Evolutionary conservation across 2,113 vertebrate species (phyloP).

Genomic region (Albula goreensis): DNA sequence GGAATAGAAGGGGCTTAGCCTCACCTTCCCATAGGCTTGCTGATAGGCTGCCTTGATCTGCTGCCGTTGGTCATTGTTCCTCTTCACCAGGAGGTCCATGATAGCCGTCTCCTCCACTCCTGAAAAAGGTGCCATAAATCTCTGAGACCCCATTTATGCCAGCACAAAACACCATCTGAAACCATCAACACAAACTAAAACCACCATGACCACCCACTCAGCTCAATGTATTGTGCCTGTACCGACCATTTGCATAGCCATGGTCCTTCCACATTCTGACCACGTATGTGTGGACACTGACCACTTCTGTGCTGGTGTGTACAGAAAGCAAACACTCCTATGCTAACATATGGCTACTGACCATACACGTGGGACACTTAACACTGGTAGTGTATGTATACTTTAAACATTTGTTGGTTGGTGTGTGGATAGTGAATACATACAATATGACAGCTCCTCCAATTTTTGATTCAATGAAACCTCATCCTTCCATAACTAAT

Average conservation of each 20-base stretch:
- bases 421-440: background rate
- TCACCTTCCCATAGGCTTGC: slow-evolving; percentile 76
- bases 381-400: background rate
- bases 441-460: no score
- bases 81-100: slow-evolving; percentile 79
- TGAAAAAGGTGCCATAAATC: slow-evolving; percentile 40
- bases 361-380: background rate
- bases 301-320: background rate
- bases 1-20: background rate
- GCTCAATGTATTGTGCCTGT: background rate
- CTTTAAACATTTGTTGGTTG: no score
- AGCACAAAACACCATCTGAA: background rate
- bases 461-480: no score
- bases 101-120: slow-evolving; percentile 86
- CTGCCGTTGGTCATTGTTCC: slow-evolving; percentile 84
- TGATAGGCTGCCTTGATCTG: slow-evolving; percentile 84
- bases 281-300: background rate
- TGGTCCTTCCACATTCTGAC: background rate
- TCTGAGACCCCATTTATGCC: background rate
- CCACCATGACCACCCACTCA: background rate
- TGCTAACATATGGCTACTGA: no score
- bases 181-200: background rate
- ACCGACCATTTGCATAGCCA: no score
- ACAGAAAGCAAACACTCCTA: no score
- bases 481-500: background rate